Conservation (phyloP, 2,113 vertebrate genomes). For the Phasianus colchicus region DNA sequence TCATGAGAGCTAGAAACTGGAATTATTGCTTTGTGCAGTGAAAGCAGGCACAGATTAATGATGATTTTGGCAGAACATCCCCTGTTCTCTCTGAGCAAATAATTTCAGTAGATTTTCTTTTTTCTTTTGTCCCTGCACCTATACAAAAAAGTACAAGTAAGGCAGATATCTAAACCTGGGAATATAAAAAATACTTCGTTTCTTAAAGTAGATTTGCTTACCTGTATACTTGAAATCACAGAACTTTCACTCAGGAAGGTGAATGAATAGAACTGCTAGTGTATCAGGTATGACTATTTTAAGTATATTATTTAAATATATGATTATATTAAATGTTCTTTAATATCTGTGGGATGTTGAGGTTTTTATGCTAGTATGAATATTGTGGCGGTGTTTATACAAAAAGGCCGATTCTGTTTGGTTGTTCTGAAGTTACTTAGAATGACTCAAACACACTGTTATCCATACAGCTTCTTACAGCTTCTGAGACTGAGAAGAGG, state of each 20-base stretch:
- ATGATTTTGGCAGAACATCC: not conserved
- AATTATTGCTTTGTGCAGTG: rapidly evolving
- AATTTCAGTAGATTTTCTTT: not conserved
- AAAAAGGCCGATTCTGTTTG: constrained; percentile 34
- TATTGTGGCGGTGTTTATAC: constrained; percentile 30
- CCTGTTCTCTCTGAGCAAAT: not conserved
- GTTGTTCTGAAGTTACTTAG: constrained; percentile 38
- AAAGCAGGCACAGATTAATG: not conserved
- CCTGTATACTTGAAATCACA: not conserved
- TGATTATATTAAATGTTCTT: not conserved
- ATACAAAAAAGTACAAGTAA: not conserved
- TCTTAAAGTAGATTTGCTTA: not conserved
- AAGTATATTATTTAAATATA: not conserved
- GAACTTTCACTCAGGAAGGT: not conserved
- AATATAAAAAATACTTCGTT: not conserved
- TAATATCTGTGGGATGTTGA: not conserved
- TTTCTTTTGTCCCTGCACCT: not conserved
- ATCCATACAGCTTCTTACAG: not conserved
- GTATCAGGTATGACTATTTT: not conserved
- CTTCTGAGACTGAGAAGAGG: constrained; percentile 23
- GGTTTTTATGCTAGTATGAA: not conserved
- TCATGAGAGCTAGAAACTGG: not conserved
- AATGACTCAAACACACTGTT: constrained; percentile 4
- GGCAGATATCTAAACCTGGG: not conserved
- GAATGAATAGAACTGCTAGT: not conserved